Percentiles rank a stretch among this genome's conserved stretches.
phyloP scores from a whole-genome alignment of 2,113 vertebrate species.

The Mus spicilegus region DNA sequence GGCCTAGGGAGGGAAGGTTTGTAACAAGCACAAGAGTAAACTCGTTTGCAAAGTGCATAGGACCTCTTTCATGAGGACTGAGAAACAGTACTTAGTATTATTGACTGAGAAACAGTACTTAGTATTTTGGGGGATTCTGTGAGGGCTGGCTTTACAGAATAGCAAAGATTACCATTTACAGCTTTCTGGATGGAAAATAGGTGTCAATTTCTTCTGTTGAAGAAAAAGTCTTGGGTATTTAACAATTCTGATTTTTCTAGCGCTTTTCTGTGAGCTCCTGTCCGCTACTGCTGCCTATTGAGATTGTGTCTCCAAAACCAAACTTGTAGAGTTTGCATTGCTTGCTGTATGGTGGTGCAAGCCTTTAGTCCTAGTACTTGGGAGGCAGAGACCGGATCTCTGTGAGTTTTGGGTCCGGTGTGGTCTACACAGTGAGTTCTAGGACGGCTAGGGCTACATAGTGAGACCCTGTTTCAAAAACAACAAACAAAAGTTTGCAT shows the following conservation, averaged over 20 bases:
- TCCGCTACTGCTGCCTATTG: background rate
- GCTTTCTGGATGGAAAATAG: background rate
- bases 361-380: background rate
- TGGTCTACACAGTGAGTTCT: background rate
- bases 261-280: background rate
- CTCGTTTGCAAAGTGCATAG: background rate
- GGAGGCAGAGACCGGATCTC: background rate
- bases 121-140: background rate
- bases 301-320: background rate
- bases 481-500: background rate
- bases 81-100: background rate
- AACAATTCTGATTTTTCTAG: background rate
- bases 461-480: background rate
- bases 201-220: background rate
- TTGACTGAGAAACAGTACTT: background rate
- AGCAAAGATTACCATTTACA: background rate
- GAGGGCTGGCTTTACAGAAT: background rate
- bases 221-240: background rate
- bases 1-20: background rate
- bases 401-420: background rate
- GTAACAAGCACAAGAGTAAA: background rate
- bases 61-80: background rate
- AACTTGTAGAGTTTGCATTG: background rate
- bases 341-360: background rate
- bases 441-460: background rate